Conservation (phyloP, 2,888 invertebrate genomes). For the Pilophorus perplexus region DNA sequence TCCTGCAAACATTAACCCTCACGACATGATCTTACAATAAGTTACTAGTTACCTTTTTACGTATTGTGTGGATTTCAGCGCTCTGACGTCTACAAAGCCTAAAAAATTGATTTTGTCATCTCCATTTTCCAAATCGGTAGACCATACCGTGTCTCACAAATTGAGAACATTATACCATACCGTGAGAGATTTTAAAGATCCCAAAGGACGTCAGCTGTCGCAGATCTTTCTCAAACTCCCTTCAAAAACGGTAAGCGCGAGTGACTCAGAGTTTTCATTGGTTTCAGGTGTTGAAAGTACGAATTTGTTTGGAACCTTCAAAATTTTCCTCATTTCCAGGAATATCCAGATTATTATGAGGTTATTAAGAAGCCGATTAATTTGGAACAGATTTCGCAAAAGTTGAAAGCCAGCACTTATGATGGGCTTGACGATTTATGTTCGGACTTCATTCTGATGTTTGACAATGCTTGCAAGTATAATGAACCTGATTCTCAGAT, state of each 20-base stretch:
- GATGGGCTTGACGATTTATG: constrained; percentile 82
- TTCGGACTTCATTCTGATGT: constrained; percentile 87
- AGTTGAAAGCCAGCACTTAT: constrained; percentile 71
- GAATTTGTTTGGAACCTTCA: too few species aligned
- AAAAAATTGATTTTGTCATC: constrained; percentile 39
- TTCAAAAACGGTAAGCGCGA: constrained; percentile 68
- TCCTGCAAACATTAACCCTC: too few species aligned
- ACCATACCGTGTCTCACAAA: constrained; percentile 58
- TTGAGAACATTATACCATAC: constrained; percentile 83
- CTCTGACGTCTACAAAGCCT: constrained; percentile 29
- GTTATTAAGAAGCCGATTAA: constrained; percentile 95
- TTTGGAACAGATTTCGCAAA: constrained; percentile 88
- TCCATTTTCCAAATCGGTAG: constrained; percentile 41
- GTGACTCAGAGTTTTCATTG: too few species aligned
- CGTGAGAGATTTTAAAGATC: constrained; percentile 82
- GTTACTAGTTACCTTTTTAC: too few species aligned
- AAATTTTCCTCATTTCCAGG: constrained; percentile 53
- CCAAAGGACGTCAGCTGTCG: constrained; percentile 85
- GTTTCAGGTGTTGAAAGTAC: too few species aligned
- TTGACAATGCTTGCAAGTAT: constrained; percentile 95
- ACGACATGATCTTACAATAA: too few species aligned
- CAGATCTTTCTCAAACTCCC: constrained; percentile 93
- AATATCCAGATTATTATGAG: constrained; percentile 97
- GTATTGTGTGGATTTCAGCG: too few species aligned
- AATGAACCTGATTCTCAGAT: constrained; percentile 97